Percentiles rank a stretch among this genome's conserved stretches.
These are phyloP conservation scores for Phymatocera aterrima DNA, from an alignment of 2,888 invertebrate genomes.

Conservation along the genomic window DNA sequence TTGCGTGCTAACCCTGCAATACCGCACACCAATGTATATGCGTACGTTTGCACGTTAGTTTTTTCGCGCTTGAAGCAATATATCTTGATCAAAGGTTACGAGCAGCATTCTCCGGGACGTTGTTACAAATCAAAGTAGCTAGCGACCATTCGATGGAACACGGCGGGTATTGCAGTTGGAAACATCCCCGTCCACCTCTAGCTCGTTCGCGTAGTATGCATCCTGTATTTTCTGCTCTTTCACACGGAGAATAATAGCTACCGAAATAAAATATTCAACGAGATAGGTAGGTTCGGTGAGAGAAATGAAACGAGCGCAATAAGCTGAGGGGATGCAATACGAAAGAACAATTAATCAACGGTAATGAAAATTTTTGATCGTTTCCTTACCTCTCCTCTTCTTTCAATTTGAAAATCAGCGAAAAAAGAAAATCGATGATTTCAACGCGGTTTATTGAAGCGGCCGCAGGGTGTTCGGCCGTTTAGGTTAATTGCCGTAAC, in stretches of 20 bases:
- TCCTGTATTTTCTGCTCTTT: neutral
- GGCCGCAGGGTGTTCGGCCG: neutral
- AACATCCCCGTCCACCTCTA: neutral
- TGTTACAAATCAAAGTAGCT: conserved; percentile 34
- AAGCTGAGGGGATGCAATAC: neutral
- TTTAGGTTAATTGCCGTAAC: neutral
- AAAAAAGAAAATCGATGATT: neutral
- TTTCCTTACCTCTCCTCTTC: neutral
- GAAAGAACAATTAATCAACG: neutral
- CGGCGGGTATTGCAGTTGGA: neutral
- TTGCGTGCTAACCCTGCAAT: conserved; percentile 20
- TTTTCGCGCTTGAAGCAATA: conserved; percentile 34
- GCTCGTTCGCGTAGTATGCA: neutral
- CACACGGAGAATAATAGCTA: neutral
- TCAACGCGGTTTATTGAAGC: neutral
- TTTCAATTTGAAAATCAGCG: neutral
- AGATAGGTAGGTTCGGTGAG: too few relatives aligned
- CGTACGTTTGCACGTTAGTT: too few relatives aligned
- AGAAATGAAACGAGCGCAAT: neutral
- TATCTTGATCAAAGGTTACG: conserved; percentile 36
- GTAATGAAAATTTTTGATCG: neutral
- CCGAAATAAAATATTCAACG: neutral
- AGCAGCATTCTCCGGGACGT: conserved; percentile 9
- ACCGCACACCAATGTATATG: neutral
- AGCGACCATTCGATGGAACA: neutral